A percentile compares a stretch with the other conserved stretches of the same genome.
Evolutionary conservation across 2,797 vertebrate species (phyloP).

Genomic region (Mus minutoides): DNA sequence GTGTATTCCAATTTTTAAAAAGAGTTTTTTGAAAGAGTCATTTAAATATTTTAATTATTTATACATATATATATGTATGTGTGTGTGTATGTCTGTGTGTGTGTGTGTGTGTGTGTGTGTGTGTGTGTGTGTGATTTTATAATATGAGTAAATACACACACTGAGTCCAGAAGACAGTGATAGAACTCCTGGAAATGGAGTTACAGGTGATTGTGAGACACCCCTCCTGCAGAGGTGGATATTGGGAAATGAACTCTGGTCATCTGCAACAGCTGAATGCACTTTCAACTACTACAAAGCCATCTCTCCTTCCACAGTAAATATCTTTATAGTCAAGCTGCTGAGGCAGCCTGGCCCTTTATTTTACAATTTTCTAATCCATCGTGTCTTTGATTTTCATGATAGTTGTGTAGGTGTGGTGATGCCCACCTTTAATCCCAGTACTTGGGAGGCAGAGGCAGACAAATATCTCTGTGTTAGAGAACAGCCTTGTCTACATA

Average conservation of each 20-base stretch:
- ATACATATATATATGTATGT: too few relatives aligned
- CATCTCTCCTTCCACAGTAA: not conserved
- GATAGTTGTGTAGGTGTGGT: too few relatives aligned
- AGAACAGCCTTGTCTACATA: too few relatives aligned
- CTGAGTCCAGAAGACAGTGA: not conserved
- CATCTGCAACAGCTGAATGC: not conserved
- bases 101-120: too few relatives aligned
- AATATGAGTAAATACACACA: too few relatives aligned
- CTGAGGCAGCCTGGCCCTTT: not conserved
- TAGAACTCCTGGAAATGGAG: not conserved
- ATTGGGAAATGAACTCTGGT: too few relatives aligned
- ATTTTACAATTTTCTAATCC: not conserved
- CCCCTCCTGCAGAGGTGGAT: too few relatives aligned
- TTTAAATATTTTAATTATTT: not conserved
- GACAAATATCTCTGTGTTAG: too few relatives aligned
- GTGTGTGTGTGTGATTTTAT: not conserved
- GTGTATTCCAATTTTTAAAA: not conserved
- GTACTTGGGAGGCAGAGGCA: too few relatives aligned
- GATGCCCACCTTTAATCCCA: too few relatives aligned
- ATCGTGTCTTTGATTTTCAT: not conserved
- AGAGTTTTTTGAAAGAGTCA: not conserved
- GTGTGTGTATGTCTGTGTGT: too few relatives aligned
- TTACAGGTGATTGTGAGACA: not conserved
- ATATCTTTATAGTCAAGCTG: too few relatives aligned
- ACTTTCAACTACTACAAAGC: not conserved